Base-by-base conservation (phyloP, 2,888 invertebrate genomes). In the Ormyrus nitidulus region DNA sequence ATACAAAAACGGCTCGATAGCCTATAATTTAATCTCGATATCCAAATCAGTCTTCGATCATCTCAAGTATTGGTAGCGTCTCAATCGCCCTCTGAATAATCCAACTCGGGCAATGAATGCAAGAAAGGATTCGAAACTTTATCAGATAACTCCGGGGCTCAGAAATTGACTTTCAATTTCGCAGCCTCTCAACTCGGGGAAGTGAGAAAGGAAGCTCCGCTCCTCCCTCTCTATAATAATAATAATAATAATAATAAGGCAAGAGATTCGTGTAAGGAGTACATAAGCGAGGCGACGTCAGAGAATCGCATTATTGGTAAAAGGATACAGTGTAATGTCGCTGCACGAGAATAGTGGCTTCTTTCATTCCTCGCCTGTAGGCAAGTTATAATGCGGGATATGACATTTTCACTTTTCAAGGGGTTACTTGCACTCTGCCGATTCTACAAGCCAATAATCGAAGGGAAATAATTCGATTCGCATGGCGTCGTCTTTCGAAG, bases 381-480 rank as follows among this genome's bases (percentile, higher is more conserved):
- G 53, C 11, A 34, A n/a, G 34, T 59, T 61, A 61, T 53, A 11
- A n/a, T 9, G 44, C 34, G 44, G 34, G n/a, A 69, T 62, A 62
- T 54, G 69, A 10, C 10, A 11, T 64, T 76, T 76, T 76, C 61
- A 68, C 68, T 68, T 68, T 66, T 75, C 44, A 49, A 51, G 53
- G 46, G n/a, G 6, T 13, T 75, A 44, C 62, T 54, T 53, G 46
- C 64, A 13, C 64, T 66, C 48, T 10, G 51, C 66, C 58, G 58
- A 66, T 75, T 58, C 10, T 59, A 48, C 54, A 58, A 75, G 59
- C 56, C 64, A 73, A 76, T 76, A 76, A 76, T 69, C 76, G 76
- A 76, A 76, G 61, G 54, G 44, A 76, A 69, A 76, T 68, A 68
- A 76, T 76, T 76, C 53, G 59, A 61, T 54, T 54, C 56, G 74